Conservation (phyloP, 2,888 invertebrate genomes). For the Dichetophora obliterata region DNA sequence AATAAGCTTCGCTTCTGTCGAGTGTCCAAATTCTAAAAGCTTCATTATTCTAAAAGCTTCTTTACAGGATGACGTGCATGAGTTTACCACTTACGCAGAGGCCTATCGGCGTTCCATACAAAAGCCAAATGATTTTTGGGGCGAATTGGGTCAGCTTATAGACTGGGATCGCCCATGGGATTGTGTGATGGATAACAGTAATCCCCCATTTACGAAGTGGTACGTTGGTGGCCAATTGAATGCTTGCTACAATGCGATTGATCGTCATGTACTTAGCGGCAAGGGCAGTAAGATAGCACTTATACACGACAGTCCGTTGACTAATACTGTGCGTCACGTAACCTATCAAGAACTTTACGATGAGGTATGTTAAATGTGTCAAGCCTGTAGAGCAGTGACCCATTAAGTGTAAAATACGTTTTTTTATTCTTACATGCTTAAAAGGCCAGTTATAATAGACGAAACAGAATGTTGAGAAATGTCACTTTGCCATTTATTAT, state of each 20-base stretch:
- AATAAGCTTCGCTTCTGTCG: no score
- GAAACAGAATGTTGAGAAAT: no score
- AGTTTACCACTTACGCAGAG: constrained; percentile 75
- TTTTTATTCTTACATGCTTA: no score
- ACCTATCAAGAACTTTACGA: constrained; percentile 86
- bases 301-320: constrained; percentile 92
- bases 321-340: constrained; percentile 80
- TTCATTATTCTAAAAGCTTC: constrained; percentile 47
- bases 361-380: constrained; percentile 72
- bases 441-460: no score
- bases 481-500: no score
- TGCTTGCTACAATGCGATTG: constrained; percentile 93
- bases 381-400: neutral
- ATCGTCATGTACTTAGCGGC: constrained; percentile 87
- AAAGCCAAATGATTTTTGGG: constrained; percentile 89
- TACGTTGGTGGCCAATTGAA: constrained; percentile 89
- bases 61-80: constrained; percentile 61
- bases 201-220: constrained; percentile 92
- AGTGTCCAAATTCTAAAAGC: no score
- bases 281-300: constrained; percentile 85
- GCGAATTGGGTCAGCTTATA: constrained; percentile 79
- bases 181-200: constrained; percentile 84
- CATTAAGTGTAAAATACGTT: no score
- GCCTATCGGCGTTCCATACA: constrained; percentile 78
- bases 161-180: constrained; percentile 90